phyloP scores from a whole-genome alignment of 2,797 vertebrate species.

The Semaprochilodus insignis region DNA sequence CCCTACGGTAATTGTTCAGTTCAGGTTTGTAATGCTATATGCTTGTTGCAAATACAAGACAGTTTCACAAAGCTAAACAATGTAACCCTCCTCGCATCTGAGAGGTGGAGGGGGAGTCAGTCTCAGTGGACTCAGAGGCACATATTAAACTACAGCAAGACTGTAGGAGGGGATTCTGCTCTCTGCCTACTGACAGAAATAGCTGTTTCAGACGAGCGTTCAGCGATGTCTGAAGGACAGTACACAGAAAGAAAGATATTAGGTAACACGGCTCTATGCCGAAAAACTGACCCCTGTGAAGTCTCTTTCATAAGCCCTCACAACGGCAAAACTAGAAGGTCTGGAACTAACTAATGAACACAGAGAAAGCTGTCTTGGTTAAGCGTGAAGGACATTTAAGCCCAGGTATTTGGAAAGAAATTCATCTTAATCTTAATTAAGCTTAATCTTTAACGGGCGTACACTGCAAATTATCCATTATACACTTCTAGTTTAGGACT shows the following conservation, averaged over 20 bases:
- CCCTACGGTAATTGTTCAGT: neutral
- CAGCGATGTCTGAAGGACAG: conserved; percentile 4
- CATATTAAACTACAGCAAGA: conserved; percentile 3
- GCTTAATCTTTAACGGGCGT: neutral
- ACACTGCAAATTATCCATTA: neutral
- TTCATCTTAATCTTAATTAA: neutral
- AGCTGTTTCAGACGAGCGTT: conserved; percentile 14
- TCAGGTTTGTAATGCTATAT: conserved; percentile 16
- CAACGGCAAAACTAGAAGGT: neutral
- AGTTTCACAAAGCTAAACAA: conserved; percentile 17
- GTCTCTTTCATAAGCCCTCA: conserved; percentile 22
- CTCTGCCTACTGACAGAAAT: conserved; percentile 11
- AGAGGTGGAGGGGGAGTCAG: conserved; percentile 10
- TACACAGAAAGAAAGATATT: conserved; percentile 15
- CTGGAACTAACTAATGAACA: neutral
- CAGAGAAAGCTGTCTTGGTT: neutral
- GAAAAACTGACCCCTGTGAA: conserved; percentile 10
- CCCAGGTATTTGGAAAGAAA: neutral
- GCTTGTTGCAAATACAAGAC: neutral
- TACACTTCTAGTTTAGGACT: neutral
- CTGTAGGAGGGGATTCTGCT: neutral
- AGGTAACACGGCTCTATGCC: neutral
- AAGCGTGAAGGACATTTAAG: conserved; percentile 5
- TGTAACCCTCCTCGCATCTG: conserved; percentile 22
- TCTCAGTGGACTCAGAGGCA: conserved; percentile 28